Conservation (phyloP, 2,888 invertebrate species). For the Calameuta idolon region DNA sequence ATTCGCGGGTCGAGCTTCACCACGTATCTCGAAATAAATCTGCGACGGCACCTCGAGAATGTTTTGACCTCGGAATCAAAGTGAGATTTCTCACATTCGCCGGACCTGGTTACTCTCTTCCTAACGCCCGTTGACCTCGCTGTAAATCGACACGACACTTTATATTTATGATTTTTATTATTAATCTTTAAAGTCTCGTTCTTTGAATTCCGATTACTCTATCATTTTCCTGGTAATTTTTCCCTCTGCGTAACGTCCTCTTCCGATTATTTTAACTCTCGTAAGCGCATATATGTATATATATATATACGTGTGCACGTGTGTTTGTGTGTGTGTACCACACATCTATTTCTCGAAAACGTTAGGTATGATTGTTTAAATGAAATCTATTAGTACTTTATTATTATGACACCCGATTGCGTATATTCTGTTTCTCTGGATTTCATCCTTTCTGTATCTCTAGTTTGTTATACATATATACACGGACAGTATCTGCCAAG, state of each 20-base stretch:
- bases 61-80: not conserved
- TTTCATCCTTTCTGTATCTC: constrained; percentile 27
- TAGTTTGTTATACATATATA: constrained; percentile 36
- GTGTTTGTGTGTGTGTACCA: too few species aligned
- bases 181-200: not conserved
- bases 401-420: constrained; percentile 29
- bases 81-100: not conserved
- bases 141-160: not conserved
- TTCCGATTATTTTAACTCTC: not conserved
- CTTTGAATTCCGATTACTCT: not conserved
- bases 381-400: constrained; percentile 48
- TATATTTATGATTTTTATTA: not conserved
- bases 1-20: not conserved
- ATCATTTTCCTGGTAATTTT: not conserved
- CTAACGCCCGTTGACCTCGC: not conserved
- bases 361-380: constrained; percentile 48
- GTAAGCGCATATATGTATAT: not conserved
- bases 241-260: not conserved
- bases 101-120: not conserved
- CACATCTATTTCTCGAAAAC: constrained; percentile 28
- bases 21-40: not conserved
- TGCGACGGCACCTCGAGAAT: not conserved
- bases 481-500: constrained; percentile 39
- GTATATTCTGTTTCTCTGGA: not conserved
- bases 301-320: too few species aligned